Conservation (phyloP, 2,888 invertebrate genomes). For the Kuschelorhynchus macadamiae region DNA sequence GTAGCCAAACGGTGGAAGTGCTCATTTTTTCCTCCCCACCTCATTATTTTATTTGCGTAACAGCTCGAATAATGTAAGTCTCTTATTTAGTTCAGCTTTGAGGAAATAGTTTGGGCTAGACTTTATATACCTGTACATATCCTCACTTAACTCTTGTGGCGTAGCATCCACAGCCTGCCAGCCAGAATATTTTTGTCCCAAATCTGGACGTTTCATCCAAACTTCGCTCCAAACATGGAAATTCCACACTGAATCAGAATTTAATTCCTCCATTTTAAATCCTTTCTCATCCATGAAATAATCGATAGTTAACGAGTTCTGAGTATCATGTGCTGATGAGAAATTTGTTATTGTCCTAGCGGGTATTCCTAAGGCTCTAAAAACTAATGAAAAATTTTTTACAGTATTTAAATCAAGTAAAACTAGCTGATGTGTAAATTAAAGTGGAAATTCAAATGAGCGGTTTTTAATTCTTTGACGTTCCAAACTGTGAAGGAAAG, state of each 20-base stretch:
- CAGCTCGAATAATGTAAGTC: no score
- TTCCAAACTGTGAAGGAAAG: no score
- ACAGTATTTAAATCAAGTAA: no score
- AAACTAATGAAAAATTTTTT: constrained; percentile 73
- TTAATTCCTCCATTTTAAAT: constrained; percentile 83
- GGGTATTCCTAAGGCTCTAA: constrained; percentile 91
- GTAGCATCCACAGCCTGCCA: constrained; percentile 97
- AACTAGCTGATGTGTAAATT: no score
- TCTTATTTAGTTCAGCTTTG: no score
- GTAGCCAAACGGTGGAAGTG: no score
- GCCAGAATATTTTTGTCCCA: constrained; percentile 83
- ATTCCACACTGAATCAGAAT: constrained; percentile 93
- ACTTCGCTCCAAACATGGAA: constrained; percentile 98
- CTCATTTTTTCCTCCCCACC: no score
- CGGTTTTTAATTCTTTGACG: no score
- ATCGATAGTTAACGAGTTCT: constrained; percentile 91
- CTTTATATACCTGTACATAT: constrained; percentile 82
- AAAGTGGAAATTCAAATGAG: no score
- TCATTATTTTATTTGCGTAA: no score
- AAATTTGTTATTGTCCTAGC: constrained; percentile 90
- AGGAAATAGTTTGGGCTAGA: no score
- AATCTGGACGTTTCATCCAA: constrained; percentile 92
- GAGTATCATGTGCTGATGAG: constrained; percentile 95
- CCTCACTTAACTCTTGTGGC: constrained; percentile 89
- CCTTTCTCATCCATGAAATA: constrained; percentile 88